Percentiles rank a stretch among this genome's conserved stretches.
Evolutionary conservation across 2,797 vertebrate genomes (phyloP).

Genomic region (Cryptoprocta ferox): DNA sequence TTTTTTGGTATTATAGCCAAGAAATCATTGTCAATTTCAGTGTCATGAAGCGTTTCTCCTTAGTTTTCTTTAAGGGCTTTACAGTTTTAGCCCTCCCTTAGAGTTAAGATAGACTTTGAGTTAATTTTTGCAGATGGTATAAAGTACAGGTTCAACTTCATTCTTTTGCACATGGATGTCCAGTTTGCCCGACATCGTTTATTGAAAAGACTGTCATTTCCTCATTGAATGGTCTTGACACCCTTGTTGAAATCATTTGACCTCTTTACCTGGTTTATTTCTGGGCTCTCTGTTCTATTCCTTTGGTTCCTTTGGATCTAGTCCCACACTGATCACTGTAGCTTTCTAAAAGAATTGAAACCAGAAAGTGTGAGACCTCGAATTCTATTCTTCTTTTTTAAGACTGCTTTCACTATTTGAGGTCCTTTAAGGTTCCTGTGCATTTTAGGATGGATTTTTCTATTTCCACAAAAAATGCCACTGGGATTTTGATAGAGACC

Average conservation of each 20-base stretch:
- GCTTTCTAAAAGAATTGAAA: neutral
- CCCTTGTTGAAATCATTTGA: neutral
- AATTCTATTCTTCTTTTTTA: neutral
- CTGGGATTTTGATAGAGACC: neutral
- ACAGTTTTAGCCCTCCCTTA: conserved; percentile 10
- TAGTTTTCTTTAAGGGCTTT: neutral
- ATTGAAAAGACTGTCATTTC: neutral
- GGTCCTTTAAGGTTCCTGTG: neutral
- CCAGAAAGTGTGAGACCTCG: neutral
- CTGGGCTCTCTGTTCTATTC: neutral
- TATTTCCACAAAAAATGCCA: neutral
- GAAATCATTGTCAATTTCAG: neutral
- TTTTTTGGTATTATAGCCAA: neutral
- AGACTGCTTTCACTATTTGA: neutral
- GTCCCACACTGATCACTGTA: neutral
- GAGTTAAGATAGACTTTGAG: neutral
- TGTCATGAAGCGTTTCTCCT: neutral
- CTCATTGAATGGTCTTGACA: neutral
- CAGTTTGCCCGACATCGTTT: neutral
- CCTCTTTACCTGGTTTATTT: neutral
- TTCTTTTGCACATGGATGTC: neutral
- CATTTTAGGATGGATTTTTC: neutral
- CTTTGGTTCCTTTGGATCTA: too few species aligned
- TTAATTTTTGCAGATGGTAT: neutral
- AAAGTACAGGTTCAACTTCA: neutral